These are phyloP conservation scores for Rhipidura dahli DNA, from an alignment of 2,113 vertebrate species.

Conservation along the genomic window DNA sequence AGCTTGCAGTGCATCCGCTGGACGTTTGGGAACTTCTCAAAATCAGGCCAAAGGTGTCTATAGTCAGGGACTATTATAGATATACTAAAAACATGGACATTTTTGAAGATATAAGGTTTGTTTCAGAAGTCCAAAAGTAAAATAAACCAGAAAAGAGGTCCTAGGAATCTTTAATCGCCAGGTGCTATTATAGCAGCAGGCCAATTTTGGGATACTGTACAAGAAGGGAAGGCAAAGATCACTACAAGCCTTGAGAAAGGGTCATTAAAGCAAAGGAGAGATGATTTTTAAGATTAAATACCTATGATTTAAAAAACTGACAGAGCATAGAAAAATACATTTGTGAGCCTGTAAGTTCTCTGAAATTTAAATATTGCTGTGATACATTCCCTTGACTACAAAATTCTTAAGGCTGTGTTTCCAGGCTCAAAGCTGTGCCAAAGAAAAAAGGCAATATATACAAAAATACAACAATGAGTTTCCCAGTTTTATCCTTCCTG, in stretches of 20 bases:
- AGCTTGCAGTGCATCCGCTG: neutral
- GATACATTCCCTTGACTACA: neutral
- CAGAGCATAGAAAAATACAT: neutral
- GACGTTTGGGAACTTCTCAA: neutral
- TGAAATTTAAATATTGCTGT: neutral
- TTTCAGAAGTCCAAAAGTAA: neutral
- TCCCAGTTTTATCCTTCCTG: neutral
- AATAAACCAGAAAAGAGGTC: neutral
- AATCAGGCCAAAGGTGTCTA: neutral
- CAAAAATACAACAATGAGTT: neutral
- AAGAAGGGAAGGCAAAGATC: neutral
- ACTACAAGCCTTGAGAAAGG: neutral
- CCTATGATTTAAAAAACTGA: neutral
- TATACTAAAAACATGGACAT: neutral
- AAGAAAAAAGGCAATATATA: neutral
- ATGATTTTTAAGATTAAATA: neutral
- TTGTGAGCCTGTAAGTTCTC: rapidly evolving
- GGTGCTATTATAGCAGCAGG: neutral
- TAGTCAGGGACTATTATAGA: neutral
- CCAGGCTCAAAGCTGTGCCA: neutral
- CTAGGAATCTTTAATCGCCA: neutral
- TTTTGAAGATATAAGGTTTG: neutral
- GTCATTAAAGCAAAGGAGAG: neutral
- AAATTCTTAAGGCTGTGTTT: neutral
- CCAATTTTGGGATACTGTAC: neutral